Percentiles rank a stretch among this genome's conserved stretches.
Conservation (phyloP, 2,797 vertebrate genomes). For the Acanthiza pusilla region DNA sequence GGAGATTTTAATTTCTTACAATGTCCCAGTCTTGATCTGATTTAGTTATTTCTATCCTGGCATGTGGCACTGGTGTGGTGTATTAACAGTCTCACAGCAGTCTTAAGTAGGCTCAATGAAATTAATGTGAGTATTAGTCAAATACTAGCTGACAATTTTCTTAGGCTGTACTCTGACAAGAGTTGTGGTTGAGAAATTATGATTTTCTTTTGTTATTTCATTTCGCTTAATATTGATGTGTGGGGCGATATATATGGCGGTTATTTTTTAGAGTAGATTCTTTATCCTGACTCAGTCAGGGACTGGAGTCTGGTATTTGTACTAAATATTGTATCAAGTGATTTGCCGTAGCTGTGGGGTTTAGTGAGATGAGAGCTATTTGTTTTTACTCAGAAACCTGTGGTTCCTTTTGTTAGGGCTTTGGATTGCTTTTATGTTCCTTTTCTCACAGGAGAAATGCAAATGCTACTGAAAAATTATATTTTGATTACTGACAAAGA, state of each 20-base stretch:
- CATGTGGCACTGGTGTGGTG: neutral
- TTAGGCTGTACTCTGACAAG: neutral
- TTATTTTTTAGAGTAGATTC: neutral
- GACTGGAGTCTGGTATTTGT: neutral
- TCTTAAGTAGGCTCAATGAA: neutral
- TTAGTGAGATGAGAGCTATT: slow-evolving; percentile 22
- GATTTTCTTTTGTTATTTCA: neutral
- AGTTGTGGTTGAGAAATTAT: neutral
- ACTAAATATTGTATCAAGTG: slow-evolving; percentile 41
- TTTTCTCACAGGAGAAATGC: neutral
- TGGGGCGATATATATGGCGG: neutral
- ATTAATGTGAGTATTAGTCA: neutral
- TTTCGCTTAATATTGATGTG: slow-evolving; percentile 5
- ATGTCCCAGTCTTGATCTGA: neutral
- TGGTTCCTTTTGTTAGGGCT: neutral
- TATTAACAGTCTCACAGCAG: neutral
- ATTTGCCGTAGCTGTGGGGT: slow-evolving; percentile 22
- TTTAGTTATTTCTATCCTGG: neutral
- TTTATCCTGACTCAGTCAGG: neutral
- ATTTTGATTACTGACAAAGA: neutral
- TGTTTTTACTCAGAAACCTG: neutral
- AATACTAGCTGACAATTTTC: neutral
- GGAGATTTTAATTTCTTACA: neutral
- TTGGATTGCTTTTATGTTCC: neutral
- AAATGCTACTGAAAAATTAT: neutral